Evolutionary conservation across 2,888 invertebrate genomes (phyloP).

Genomic region (Drosophila mulleri): DNA sequence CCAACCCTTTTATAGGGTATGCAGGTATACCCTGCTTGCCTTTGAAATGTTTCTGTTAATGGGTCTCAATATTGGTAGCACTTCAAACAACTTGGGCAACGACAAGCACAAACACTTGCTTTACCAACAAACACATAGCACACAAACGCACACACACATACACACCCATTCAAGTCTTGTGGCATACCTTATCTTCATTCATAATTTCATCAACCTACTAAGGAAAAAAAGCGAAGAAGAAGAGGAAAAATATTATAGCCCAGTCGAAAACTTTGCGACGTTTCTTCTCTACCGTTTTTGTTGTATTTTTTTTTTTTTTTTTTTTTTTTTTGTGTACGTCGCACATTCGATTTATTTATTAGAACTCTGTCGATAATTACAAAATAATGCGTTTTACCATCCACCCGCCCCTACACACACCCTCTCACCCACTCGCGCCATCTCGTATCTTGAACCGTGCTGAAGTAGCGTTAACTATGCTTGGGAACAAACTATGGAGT

Average conservation of each 20-base stretch:
- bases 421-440: not conserved
- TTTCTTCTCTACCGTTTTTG: constrained; percentile 12
- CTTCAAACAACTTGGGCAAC: constrained; percentile 5
- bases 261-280: constrained; percentile 49
- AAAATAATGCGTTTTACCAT: constrained; percentile 80
- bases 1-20: not conserved
- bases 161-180: constrained; percentile 40
- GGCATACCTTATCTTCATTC: constrained; percentile 79
- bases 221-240: constrained; percentile 22
- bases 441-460: constrained; percentile 36
- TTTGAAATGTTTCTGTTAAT: constrained; percentile 1
- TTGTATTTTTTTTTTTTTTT: not conserved
- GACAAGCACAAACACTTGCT: not conserved
- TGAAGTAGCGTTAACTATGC: constrained; percentile 52
- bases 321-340: constrained; percentile 28
- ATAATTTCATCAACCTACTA: constrained; percentile 81
- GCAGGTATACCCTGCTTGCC: not conserved
- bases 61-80: constrained; percentile 16
- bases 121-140: constrained; percentile 3
- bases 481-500: constrained; percentile 65
- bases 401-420: constrained; percentile 1
- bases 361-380: constrained; percentile 83
- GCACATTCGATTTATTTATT: constrained; percentile 75
- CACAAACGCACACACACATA: constrained; percentile 7
- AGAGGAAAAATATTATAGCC: constrained; percentile 34